Evolutionary conservation across 2,888 invertebrate species (phyloP).

Genomic region (Ophion obscuratus): DNA sequence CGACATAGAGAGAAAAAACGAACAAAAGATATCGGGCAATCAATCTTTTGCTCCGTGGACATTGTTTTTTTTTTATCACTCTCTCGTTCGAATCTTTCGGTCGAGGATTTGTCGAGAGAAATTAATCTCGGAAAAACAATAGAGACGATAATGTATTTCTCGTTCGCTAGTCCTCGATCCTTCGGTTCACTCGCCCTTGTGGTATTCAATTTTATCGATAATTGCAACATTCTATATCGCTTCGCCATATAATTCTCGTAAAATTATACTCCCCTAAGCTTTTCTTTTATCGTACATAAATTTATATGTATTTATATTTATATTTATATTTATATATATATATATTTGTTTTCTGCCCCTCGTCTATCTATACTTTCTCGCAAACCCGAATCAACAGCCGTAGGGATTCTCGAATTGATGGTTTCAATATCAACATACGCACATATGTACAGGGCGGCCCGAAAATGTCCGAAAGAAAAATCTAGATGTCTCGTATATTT

Average conservation of each 20-base stretch:
- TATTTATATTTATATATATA: conserved; percentile 21
- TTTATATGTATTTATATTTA: conserved; percentile 37
- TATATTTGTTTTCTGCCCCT: conserved; percentile 25
- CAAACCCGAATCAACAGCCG: conserved; percentile 62
- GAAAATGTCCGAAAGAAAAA: background rate
- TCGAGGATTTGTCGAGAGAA: background rate
- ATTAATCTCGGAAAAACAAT: conserved; percentile 13
- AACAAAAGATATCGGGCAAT: conserved; percentile 1
- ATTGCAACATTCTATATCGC: conserved; percentile 36
- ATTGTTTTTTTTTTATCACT: background rate
- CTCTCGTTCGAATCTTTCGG: background rate
- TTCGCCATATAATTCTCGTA: conserved; percentile 21
- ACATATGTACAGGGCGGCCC: background rate
- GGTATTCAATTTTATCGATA: conserved; percentile 20
- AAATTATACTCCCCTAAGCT: conserved; percentile 22
- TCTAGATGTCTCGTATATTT: background rate
- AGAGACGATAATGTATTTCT: conserved; percentile 9
- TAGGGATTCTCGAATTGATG: conserved; percentile 32
- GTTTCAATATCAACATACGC: background rate
- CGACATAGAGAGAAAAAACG: conserved; percentile 6
- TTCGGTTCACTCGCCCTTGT: conserved; percentile 12
- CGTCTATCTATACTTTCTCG: conserved; percentile 65
- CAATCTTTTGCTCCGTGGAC: conserved; percentile 29
- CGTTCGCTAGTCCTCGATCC: conserved; percentile 18
- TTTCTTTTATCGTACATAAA: conserved; percentile 47